Conservation (phyloP, 1,140 invertebrate species). For the Delia radicum region DNA sequence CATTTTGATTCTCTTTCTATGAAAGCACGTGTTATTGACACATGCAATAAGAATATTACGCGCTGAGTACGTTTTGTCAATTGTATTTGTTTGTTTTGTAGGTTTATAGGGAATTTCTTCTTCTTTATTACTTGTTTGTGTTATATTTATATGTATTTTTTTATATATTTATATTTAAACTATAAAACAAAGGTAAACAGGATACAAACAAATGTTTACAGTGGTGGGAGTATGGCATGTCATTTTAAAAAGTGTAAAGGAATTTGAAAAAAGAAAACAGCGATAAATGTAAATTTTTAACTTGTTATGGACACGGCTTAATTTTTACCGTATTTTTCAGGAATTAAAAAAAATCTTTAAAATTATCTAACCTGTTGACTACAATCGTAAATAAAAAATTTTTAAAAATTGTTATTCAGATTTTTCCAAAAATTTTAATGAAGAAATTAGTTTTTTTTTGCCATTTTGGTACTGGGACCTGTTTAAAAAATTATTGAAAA, state of each 20-base stretch:
- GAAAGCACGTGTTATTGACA: conserved; percentile 3
- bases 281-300: too few relatives aligned
- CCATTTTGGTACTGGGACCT: too few relatives aligned
- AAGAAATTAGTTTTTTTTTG: too few relatives aligned
- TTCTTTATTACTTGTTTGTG: not conserved
- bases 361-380: too few relatives aligned
- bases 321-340: too few relatives aligned
- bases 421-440: too few relatives aligned
- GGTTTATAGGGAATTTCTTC: not conserved
- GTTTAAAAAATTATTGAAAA: too few relatives aligned
- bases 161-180: not conserved
- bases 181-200: not conserved
- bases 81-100: not conserved
- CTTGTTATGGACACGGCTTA: too few relatives aligned
- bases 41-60: not conserved
- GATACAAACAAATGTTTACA: not conserved
- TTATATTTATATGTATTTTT: not conserved
- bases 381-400: too few relatives aligned
- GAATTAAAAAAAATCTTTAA: too few relatives aligned
- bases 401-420: too few relatives aligned
- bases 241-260: not conserved
- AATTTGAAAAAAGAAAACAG: too few relatives aligned
- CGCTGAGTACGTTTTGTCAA: not conserved
- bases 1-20: not conserved
- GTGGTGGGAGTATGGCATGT: not conserved